Conservation (phyloP, 2,113 vertebrate species). For the Hymenochirus boettgeri region DNA sequence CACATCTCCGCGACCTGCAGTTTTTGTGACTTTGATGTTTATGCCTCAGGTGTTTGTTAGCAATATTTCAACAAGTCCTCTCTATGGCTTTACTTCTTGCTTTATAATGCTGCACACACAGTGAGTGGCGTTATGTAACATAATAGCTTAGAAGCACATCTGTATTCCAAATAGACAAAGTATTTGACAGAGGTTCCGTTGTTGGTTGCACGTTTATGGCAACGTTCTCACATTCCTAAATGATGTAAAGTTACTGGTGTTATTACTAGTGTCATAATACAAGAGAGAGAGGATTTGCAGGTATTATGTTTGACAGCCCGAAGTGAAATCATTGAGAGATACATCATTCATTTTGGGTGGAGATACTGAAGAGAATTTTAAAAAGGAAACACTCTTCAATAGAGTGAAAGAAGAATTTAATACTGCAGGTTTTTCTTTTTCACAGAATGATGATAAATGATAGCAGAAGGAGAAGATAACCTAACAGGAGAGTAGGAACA, state of each 20-base stretch:
- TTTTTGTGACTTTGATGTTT: too few species aligned
- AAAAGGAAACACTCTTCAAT: slow-evolving; percentile 58
- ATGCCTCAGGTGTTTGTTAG: too few species aligned
- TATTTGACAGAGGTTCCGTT: slow-evolving; percentile 31
- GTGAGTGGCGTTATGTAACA: slow-evolving; percentile 20
- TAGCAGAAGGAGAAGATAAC: slow-evolving; percentile 95
- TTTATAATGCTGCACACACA: slow-evolving; percentile 5
- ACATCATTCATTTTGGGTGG: slow-evolving; percentile 46
- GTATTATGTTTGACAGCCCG: slow-evolving; percentile 27
- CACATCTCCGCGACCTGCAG: too few species aligned
- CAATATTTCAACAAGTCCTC: slow-evolving; percentile 7
- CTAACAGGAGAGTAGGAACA: slow-evolving; percentile 90
- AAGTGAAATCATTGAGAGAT: slow-evolving; percentile 45
- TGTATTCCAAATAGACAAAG: slow-evolving; percentile 22
- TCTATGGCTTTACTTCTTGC: slow-evolving; percentile 1
- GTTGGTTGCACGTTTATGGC: slow-evolving; percentile 16
- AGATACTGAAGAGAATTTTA: slow-evolving; percentile 52
- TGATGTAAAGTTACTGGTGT: slow-evolving; percentile 23
- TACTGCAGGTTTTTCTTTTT: slow-evolving; percentile 62
- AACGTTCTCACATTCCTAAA: slow-evolving; percentile 24
- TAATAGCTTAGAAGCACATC: slow-evolving; percentile 16
- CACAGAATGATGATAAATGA: slow-evolving; percentile 94
- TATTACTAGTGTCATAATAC: slow-evolving; percentile 33
- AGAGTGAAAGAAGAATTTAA: slow-evolving; percentile 61
- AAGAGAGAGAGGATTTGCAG: slow-evolving; percentile 29